These are phyloP conservation scores for Phrynosoma platyrhinos DNA, from an alignment of 2,113 vertebrate genomes.

Conservation along the genomic window DNA sequence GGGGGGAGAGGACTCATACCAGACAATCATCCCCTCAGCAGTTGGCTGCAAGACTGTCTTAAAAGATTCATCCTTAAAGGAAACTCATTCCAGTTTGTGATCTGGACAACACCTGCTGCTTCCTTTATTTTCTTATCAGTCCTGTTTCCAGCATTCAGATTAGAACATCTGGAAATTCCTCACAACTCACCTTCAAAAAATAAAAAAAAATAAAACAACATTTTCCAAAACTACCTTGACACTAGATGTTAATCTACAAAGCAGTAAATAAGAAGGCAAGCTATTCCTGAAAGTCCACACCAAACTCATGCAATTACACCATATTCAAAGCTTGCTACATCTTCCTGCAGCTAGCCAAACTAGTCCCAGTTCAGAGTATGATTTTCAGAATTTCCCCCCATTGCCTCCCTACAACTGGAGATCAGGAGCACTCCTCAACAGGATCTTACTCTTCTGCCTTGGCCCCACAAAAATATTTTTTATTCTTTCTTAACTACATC, in stretches of 20 bases:
- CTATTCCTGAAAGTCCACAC: not conserved
- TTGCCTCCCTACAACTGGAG: not conserved
- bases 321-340: not conserved
- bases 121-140: not conserved
- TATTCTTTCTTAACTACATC: not conserved
- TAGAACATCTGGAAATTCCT: conserved; percentile 11
- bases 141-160: not conserved
- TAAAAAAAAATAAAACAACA: not conserved
- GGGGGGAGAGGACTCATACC: not conserved
- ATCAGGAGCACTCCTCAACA: not conserved
- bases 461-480: not conserved
- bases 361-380: not conserved
- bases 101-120: not conserved
- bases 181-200: not conserved
- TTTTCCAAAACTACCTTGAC: not conserved
- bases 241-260: not conserved
- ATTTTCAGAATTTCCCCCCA: not conserved
- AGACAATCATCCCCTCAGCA: not conserved
- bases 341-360: not conserved
- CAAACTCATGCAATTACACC: not conserved
- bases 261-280: not conserved
- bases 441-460: no score
- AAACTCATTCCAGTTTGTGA: conserved; percentile 10
- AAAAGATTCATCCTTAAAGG: not conserved
- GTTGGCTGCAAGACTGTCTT: not conserved